Conservation (phyloP, 2,113 vertebrate genomes). For the Nannospalax galili region DNA sequence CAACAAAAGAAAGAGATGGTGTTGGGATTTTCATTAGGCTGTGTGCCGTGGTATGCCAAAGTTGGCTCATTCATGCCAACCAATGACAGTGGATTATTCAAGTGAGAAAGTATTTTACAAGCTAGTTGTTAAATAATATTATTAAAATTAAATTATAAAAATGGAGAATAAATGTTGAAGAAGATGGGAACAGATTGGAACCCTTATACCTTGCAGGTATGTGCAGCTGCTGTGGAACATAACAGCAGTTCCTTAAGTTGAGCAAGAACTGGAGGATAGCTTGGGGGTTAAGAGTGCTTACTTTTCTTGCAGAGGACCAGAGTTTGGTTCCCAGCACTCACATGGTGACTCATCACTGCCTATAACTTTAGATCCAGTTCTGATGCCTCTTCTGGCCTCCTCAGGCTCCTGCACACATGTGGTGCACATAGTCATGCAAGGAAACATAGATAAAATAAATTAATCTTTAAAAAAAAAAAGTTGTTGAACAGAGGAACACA, state of each 20-base stretch:
- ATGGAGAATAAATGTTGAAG: constrained; percentile 1
- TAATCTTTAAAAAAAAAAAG: no score
- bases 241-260: background rate
- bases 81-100: background rate
- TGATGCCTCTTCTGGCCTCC: no score
- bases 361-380: background rate
- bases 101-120: background rate
- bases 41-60: no score
- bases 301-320: background rate
- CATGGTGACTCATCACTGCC: background rate
- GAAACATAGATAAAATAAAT: background rate
- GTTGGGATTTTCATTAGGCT: background rate
- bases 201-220: background rate
- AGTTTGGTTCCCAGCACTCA: background rate
- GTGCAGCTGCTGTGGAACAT: background rate
- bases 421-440: background rate
- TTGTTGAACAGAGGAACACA: background rate
- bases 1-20: constrained; percentile 33
- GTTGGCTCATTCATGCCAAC: background rate
- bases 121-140: background rate
- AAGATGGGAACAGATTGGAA: background rate
- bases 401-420: background rate
- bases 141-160: constrained; percentile 45
- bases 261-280: background rate
- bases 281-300: background rate